Evolutionary conservation across 1,140 invertebrate species (phyloP).

Genomic region (Tribolium madens): DNA sequence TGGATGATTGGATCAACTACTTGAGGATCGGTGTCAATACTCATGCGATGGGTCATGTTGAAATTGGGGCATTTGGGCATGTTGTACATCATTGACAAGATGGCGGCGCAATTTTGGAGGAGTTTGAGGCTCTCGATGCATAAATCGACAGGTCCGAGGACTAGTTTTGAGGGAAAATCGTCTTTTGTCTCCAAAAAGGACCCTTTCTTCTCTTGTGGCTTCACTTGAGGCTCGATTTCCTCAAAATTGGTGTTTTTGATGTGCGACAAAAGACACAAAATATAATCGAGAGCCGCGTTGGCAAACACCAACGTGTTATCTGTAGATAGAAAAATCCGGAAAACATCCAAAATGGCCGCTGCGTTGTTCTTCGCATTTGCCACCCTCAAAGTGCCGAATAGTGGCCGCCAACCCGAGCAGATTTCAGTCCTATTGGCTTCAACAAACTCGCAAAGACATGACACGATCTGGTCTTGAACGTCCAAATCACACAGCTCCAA

Average conservation of each 20-base stretch:
- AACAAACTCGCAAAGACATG: conserved; percentile 94
- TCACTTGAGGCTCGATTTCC: conserved; percentile 52
- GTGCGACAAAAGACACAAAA: conserved; percentile 85
- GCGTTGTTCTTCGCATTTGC: conserved; percentile 76
- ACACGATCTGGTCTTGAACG: conserved; percentile 91
- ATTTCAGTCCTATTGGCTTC: conserved; percentile 94
- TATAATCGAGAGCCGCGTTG: conserved; percentile 93
- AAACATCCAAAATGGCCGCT: conserved; percentile 89
- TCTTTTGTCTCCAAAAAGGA: conserved; percentile 52
- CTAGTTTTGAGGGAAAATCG: conserved; percentile 42
- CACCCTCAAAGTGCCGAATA: conserved; percentile 90
- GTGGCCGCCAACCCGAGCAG: conserved; percentile 90
- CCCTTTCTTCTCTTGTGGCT: conserved; percentile 34
- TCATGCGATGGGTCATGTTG: conserved; percentile 89
- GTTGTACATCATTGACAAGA: conserved; percentile 91
- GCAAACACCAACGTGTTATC: conserved; percentile 94
- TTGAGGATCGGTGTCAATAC: conserved; percentile 80
- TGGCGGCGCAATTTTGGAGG: conserved; percentile 85
- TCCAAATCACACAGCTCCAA: conserved; percentile 92
- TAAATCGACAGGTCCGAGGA: conserved; percentile 70
- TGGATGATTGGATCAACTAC: conserved; percentile 88
- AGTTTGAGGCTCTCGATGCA: conserved; percentile 89
- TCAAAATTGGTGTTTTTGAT: conserved; percentile 70
- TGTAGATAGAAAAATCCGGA: conserved; percentile 91
- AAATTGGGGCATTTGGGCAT: conserved; percentile 96